Evolutionary conservation across 2,797 vertebrate genomes (phyloP).

Genomic region (Typhlichthys subterraneus): DNA sequence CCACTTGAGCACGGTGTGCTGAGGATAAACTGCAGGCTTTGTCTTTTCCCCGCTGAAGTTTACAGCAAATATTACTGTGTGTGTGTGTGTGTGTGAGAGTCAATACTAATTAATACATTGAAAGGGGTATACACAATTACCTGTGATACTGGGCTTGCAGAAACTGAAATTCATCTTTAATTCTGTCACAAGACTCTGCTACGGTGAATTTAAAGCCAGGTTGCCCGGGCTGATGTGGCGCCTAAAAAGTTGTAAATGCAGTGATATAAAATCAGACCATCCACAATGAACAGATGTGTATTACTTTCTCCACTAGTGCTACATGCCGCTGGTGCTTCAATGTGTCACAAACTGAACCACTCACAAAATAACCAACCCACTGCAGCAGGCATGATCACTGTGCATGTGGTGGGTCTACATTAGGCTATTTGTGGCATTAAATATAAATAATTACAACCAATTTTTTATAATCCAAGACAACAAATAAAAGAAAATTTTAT

Average conservation of each 20-base stretch:
- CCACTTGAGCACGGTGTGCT: slow-evolving; percentile 34
- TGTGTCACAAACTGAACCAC: slow-evolving; percentile 25
- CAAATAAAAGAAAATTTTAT: too few species aligned
- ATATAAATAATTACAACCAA: too few species aligned
- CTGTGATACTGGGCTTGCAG: slow-evolving; percentile 96
- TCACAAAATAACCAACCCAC: slow-evolving; percentile 37
- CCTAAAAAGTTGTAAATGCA: slow-evolving; percentile 68
- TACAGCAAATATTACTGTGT: slow-evolving; percentile 30
- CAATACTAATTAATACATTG: not conserved
- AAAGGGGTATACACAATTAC: slow-evolving; percentile 69
- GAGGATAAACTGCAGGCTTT: slow-evolving; percentile 9
- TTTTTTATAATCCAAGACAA: too few species aligned
- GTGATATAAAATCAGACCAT: slow-evolving; percentile 33
- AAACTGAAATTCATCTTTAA: slow-evolving; percentile 98
- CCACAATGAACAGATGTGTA: slow-evolving; percentile 17
- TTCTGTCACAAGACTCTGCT: slow-evolving; percentile 93
- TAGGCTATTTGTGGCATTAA: too few species aligned
- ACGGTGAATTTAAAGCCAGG: slow-evolving; percentile 97
- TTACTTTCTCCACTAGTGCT: slow-evolving; percentile 18
- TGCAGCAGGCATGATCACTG: slow-evolving; percentile 30
- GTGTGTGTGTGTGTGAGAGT: slow-evolving; percentile 21
- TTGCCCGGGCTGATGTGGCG: slow-evolving; percentile 92
- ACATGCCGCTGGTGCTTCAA: slow-evolving; percentile 8
- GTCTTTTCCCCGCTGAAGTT: slow-evolving; percentile 24
- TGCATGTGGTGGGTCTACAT: too few species aligned